Evolutionary conservation across 2,113 vertebrate species (phyloP).

Genomic region (Cheilinus undulatus): DNA sequence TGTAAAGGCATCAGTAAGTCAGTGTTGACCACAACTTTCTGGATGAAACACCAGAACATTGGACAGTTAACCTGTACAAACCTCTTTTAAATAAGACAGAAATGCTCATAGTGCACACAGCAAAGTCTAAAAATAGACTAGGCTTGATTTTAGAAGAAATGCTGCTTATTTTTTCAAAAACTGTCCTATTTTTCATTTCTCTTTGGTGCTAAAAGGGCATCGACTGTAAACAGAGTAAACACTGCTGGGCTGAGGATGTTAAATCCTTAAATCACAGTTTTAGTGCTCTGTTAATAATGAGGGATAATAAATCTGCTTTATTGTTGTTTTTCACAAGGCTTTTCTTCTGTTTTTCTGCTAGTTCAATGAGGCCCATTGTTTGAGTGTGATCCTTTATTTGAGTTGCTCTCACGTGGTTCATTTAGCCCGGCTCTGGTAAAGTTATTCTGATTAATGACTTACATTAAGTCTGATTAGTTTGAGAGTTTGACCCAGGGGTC

Average conservation of each 20-base stretch:
- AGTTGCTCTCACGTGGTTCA: not conserved
- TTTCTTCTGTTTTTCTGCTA: conserved; percentile 9
- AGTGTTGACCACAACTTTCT: no score
- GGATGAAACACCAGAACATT: no score
- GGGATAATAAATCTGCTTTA: not conserved
- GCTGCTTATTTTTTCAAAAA: not conserved
- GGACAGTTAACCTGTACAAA: no score
- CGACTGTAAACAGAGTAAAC: not conserved
- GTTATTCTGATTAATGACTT: conserved; percentile 62
- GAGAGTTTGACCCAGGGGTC: conserved; percentile 51
- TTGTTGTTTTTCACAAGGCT: conserved; percentile 9
- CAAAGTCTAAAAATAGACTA: no score
- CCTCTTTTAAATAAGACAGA: no score
- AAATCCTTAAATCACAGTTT: conserved; percentile 16
- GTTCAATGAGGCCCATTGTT: conserved; percentile 30
- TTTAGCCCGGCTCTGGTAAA: conserved; percentile 35
- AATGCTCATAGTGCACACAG: no score
- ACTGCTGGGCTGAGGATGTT: not conserved
- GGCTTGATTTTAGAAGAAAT: no score
- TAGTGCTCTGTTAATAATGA: conserved; percentile 21
- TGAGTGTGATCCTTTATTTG: conserved; percentile 9
- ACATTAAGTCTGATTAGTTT: conserved; percentile 65
- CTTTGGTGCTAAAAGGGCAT: not conserved
- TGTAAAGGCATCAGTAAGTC: no score
- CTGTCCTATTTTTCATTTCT: not conserved